These are phyloP conservation scores for Cyrtorhinus lividipennis DNA, from an alignment of 1,140 invertebrate genomes.

Conservation along the genomic window DNA sequence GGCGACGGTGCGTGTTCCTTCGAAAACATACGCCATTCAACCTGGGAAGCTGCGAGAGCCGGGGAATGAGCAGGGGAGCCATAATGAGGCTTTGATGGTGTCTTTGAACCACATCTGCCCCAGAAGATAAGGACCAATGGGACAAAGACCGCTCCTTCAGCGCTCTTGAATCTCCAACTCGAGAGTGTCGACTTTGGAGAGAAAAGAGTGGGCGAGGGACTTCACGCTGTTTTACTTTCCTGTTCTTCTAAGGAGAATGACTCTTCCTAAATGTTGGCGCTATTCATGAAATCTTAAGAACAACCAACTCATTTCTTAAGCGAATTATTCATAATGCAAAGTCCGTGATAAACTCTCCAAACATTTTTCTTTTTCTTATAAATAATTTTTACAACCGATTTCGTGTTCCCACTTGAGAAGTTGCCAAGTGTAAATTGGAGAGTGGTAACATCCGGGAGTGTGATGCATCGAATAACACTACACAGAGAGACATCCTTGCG, in stretches of 20 bases:
- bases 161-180: slow-evolving; percentile 2
- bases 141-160: slow-evolving; percentile 1
- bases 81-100: slow-evolving; percentile 5
- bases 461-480: no score
- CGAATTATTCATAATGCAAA: no score
- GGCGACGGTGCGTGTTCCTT: not conserved
- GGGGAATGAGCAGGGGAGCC: not conserved
- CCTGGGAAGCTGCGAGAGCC: not conserved
- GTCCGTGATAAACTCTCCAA: no score
- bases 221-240: no score
- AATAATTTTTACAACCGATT: no score
- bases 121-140: slow-evolving; percentile 5
- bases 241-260: not conserved
- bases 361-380: no score
- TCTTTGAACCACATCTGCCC: not conserved
- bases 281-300: not conserved
- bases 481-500: no score
- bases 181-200: slow-evolving; percentile 3
- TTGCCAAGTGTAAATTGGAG: no score
- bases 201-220: slow-evolving; percentile 11
- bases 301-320: no score
- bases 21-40: not conserved
- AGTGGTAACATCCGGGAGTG: no score
- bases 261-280: not conserved
- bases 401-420: no score